Conservation (phyloP, 2,113 vertebrate species). For the Tursiops truncatus region DNA sequence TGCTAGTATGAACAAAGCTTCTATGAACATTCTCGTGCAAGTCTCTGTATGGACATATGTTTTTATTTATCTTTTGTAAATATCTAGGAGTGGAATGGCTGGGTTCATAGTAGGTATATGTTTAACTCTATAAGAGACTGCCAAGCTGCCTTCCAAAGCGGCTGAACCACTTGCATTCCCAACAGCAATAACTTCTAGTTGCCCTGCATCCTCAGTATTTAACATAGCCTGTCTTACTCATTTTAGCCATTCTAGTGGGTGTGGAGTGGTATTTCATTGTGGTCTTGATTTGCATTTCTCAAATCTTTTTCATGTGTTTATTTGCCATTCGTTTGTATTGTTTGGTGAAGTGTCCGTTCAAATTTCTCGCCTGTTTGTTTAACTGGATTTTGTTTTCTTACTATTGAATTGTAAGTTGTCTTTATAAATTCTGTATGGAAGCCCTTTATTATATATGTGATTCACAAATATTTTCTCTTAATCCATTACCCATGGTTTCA, state of each 20-base stretch:
- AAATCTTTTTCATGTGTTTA: background rate
- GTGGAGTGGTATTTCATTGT: background rate
- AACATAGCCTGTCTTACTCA: background rate
- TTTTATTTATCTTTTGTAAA: background rate
- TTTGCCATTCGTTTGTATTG: slow-evolving; percentile 21
- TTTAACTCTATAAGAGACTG: background rate
- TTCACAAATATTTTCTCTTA: background rate
- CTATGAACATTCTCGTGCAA: background rate
- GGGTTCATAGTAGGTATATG: background rate
- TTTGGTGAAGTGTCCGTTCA: background rate
- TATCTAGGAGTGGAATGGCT: background rate
- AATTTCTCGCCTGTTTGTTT: background rate
- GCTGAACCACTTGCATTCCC: background rate
- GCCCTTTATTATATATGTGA: background rate
- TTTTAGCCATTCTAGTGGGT: background rate
- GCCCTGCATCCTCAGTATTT: fast-evolving
- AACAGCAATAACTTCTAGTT: background rate
- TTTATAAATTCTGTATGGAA: background rate
- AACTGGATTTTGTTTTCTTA: slow-evolving; percentile 1
- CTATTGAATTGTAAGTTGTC: background rate
- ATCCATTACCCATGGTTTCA: background rate
- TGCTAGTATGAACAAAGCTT: background rate
- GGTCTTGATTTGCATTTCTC: slow-evolving; percentile 19
- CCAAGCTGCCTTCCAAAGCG: background rate
- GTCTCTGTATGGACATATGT: background rate